phyloP scores from a whole-genome alignment of 2,113 vertebrate genomes.

The Dendrocopos noguchii region DNA sequence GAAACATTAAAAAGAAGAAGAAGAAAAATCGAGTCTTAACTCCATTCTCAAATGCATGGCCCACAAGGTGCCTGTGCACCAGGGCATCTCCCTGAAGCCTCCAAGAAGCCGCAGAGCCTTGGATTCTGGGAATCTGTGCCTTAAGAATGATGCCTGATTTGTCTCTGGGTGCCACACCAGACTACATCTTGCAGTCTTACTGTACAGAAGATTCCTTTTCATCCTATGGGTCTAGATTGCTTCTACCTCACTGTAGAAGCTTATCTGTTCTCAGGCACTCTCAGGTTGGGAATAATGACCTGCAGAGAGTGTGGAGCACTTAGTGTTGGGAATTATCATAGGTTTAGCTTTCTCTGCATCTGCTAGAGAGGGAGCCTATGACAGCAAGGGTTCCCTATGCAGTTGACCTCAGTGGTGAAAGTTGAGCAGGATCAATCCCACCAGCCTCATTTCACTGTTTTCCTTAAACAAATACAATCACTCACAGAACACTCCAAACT shows the following conservation, averaged over 20 bases:
- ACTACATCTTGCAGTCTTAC: neutral
- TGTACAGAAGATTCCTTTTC: neutral
- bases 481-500: neutral
- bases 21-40: neutral
- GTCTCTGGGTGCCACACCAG: neutral
- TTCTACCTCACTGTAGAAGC: neutral
- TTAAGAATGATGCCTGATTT: neutral
- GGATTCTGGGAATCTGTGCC: neutral
- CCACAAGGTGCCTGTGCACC: neutral
- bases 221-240: neutral
- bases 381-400: neutral
- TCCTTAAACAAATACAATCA: neutral
- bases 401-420: neutral
- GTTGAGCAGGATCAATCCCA: neutral
- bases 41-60: neutral
- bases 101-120: neutral
- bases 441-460: neutral
- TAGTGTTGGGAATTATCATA: neutral
- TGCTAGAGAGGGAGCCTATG: neutral
- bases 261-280: neutral
- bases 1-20: fast-evolving
- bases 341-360: neutral
- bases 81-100: neutral
- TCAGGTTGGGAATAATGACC: neutral
- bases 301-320: neutral